Percentiles rank a stretch among this genome's conserved stretches.
These are phyloP conservation scores for Oophaga sylvatica DNA, from an alignment of 2,797 vertebrate genomes.

Conservation along the genomic window DNA sequence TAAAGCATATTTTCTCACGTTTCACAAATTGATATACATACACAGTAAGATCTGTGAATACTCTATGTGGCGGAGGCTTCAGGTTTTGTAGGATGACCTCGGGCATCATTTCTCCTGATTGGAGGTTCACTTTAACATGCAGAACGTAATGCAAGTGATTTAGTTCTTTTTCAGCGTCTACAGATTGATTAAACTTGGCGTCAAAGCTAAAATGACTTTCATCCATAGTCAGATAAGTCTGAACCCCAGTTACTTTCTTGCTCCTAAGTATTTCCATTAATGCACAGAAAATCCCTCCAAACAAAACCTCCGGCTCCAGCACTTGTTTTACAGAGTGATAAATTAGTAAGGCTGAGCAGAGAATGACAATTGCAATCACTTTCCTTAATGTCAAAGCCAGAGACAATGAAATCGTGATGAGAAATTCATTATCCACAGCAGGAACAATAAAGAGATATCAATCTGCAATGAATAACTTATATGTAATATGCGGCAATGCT, in stretches of 20 bases:
- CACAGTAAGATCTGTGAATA: too few relatives aligned
- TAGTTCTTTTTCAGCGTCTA: background rate
- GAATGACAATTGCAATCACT: constrained; percentile 43
- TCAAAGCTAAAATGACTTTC: background rate
- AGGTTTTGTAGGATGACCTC: too few relatives aligned
- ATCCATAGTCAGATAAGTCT: background rate
- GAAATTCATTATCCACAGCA: constrained; percentile 34
- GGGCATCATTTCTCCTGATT: too few relatives aligned
- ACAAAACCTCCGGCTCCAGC: background rate
- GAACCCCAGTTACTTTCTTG: background rate
- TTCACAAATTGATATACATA: too few relatives aligned
- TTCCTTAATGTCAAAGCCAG: constrained; percentile 34
- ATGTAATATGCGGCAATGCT: constrained; percentile 26
- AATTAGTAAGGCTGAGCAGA: constrained; percentile 27
- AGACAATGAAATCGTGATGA: constrained; percentile 33
- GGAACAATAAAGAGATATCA: constrained; percentile 43
- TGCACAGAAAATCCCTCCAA: constrained; percentile 12
- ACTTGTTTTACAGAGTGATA: constrained; percentile 37
- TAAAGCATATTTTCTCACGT: too few relatives aligned
- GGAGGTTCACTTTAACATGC: too few relatives aligned
- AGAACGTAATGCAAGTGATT: background rate
- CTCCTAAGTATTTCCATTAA: constrained; percentile 18
- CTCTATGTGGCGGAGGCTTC: too few relatives aligned
- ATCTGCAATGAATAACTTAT: constrained; percentile 33
- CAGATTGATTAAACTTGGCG: background rate